phyloP scores from a whole-genome alignment of 2,888 invertebrate species.

The Crocallis elinguaria region DNA sequence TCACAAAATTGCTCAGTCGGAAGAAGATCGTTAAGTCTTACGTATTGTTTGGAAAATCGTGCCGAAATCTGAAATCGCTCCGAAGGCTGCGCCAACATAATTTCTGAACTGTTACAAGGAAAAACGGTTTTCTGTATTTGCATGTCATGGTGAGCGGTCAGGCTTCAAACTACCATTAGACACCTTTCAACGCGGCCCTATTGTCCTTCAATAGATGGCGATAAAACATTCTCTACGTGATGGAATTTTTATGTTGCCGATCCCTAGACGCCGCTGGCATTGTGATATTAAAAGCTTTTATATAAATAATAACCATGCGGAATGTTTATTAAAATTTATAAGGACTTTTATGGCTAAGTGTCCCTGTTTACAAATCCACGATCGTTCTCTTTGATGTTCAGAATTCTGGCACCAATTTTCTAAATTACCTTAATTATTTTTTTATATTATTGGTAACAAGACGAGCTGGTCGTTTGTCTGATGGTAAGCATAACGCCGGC shows the following conservation, averaged over 20 bases:
- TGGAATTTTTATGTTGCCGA: conserved; percentile 83
- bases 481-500: too few relatives aligned
- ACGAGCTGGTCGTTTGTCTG: too few relatives aligned
- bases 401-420: conserved; percentile 16
- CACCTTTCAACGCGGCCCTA: conserved; percentile 70
- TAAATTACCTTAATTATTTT: conserved; percentile 17
- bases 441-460: too few relatives aligned
- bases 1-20: conserved; percentile 37
- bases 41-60: conserved; percentile 35
- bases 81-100: conserved; percentile 11
- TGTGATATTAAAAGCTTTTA: conserved; percentile 50
- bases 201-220: conserved; percentile 74
- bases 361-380: conserved; percentile 12
- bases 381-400: conserved; percentile 26
- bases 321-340: conserved; percentile 34
- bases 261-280: conserved; percentile 61
- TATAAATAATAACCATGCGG: conserved; percentile 40
- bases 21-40: conserved; percentile 33
- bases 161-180: conserved; percentile 50
- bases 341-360: conserved; percentile 33
- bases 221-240: conserved; percentile 77
- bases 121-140: conserved; percentile 40
- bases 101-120: conserved; percentile 22
- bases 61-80: conserved; percentile 17
- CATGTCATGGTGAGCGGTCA: conserved; percentile 43